Base-by-base conservation (phyloP, 2,888 invertebrate genomes). In the Phlogophora meticulosa region DNA sequence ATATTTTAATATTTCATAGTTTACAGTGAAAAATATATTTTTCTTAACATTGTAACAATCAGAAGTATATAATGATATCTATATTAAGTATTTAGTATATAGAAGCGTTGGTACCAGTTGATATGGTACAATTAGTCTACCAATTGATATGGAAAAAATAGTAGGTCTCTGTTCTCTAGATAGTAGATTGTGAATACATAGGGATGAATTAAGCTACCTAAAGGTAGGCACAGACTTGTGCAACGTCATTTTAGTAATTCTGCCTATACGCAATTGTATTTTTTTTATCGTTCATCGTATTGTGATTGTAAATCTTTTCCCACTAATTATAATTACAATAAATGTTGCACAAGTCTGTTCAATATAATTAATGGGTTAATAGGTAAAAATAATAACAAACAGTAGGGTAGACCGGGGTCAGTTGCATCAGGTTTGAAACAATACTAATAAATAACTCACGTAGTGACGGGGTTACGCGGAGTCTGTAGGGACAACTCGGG, bases 1-100 rank as follows among this genome's bases (percentile, higher is more conserved):
- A 64, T 72, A 49, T 36, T 56, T 55, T 38, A 28, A 52, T 55
- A 49, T 49, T 73, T 64, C 2, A 36, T 56, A 71, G 22, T 17
- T 46, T 36, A 71, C 75, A 71, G 1, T 74, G 17, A 45, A 56
- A 70, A 71, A 56, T 48, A 74, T 34, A 74, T 45, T 56, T 52
- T 40, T 7, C 17, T 24, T 36, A 73, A 42, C 5, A 72, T 7
- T 42, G 22, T 22, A 51, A 66, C 56, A 36, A 43, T 56, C 34
- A 57, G 24, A 65, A 65, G 34, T 48, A 53, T 22, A 43, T 70
- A 65, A 17, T 24, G 51, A 28, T 38, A 20, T 28, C 20, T 28
- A 7, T 24, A 1, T 5, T 28, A 40, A 32, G 32, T 66, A 32
- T 11, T 7, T 36, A 32, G 32, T 66, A 32, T 11, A 7, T 36